A percentile compares a stretch with the other conserved stretches of the same genome.
Conservation (phyloP, 2,888 invertebrate species). For the Philopedon plagiatum region DNA sequence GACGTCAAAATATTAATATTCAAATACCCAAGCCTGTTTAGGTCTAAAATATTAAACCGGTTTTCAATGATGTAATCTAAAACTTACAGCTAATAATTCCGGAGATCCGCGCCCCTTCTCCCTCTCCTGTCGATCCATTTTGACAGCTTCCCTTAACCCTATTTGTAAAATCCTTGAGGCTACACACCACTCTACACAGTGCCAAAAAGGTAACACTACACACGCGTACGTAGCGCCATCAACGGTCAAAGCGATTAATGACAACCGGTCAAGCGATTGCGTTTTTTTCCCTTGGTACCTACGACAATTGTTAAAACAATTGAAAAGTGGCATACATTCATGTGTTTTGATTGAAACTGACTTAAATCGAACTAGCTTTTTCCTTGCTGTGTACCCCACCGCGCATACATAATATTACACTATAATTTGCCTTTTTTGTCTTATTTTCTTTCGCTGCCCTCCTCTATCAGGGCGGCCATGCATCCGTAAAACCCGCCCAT, state of each 20-base stretch:
- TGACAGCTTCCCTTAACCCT: slow-evolving; percentile 55
- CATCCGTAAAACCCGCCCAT: slow-evolving; percentile 70
- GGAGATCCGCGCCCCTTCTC: slow-evolving; percentile 69
- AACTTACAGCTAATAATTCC: slow-evolving; percentile 68
- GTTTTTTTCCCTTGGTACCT: neutral
- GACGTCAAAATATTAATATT: neutral
- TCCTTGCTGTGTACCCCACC: slow-evolving; percentile 66
- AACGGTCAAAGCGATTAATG: slow-evolving; percentile 31
- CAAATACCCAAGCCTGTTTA: neutral
- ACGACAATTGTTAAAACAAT: slow-evolving; percentile 50
- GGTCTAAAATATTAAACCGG: neutral
- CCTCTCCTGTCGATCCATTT: slow-evolving; percentile 68
- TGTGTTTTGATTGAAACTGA: slow-evolving; percentile 71
- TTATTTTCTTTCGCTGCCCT: slow-evolving; percentile 68
- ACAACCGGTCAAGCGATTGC: slow-evolving; percentile 7
- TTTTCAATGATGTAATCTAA: neutral
- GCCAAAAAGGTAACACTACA: slow-evolving; percentile 43
- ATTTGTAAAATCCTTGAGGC: slow-evolving; percentile 47
- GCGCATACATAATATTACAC: slow-evolving; percentile 67
- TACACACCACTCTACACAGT: slow-evolving; percentile 51
- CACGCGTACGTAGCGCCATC: slow-evolving; percentile 50
- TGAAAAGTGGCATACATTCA: slow-evolving; percentile 65
- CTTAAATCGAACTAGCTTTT: slow-evolving; percentile 67
- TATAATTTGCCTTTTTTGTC: slow-evolving; percentile 68
- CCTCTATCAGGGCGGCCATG: slow-evolving; percentile 70